These are phyloP conservation scores for Atta colombica DNA, from an alignment of 1,140 invertebrate species.

Conservation along the genomic window DNA sequence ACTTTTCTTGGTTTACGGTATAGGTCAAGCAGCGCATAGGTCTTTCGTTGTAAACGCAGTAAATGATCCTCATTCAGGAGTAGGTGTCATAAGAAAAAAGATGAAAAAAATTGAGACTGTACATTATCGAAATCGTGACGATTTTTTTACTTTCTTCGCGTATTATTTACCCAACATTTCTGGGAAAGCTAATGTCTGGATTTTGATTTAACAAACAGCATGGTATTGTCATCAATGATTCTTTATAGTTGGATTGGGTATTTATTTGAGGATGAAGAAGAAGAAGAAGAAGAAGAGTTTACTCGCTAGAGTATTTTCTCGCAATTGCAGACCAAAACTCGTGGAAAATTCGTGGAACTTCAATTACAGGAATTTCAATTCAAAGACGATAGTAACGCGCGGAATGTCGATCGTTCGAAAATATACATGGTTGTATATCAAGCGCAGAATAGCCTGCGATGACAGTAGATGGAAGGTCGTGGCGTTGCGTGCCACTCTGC, in stretches of 20 bases:
- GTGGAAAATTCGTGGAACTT: not conserved
- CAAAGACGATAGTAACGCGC: conserved; percentile 1
- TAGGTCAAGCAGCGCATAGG: too few species aligned
- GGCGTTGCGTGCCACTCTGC: conserved; percentile 41
- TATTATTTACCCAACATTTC: not conserved
- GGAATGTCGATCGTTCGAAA: not conserved
- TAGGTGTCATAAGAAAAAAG: too few species aligned
- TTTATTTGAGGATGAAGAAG: too few species aligned
- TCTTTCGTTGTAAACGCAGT: too few species aligned
- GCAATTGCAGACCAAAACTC: not conserved
- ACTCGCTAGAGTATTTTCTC: not conserved
- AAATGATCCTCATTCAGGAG: too few species aligned
- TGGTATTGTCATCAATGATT: too few species aligned
- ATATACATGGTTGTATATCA: conserved; percentile 8
- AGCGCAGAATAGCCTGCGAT: conserved; percentile 27
- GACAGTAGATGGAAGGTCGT: conserved; percentile 60
- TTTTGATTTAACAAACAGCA: too few species aligned
- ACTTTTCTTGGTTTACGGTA: too few species aligned
- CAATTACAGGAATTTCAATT: not conserved
- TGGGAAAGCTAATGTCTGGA: too few species aligned
- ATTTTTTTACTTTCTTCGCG: not conserved
- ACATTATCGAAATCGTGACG: not conserved
- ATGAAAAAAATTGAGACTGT: too few species aligned
- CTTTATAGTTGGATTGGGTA: too few species aligned
- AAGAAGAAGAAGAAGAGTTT: not conserved